Evolutionary conservation across 2,113 vertebrate species (phyloP).

Genomic region (Leptosomus discolor): DNA sequence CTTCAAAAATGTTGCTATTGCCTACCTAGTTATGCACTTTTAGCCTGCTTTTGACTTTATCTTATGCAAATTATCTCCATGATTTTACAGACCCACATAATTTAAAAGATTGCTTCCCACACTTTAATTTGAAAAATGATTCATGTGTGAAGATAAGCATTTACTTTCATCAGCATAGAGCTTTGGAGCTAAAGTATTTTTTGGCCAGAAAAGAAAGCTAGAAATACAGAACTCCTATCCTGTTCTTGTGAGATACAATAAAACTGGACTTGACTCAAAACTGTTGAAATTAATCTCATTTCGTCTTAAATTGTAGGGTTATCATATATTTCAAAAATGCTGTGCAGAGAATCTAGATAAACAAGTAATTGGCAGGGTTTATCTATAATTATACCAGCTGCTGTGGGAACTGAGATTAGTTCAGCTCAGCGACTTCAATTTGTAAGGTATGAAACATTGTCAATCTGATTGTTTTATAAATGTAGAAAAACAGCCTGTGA

Average conservation of each 20-base stretch:
- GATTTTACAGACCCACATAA: background rate
- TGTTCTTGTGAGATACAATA: background rate
- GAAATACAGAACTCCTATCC: background rate
- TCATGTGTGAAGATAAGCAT: conserved; percentile 1
- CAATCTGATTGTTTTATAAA: conserved; percentile 47
- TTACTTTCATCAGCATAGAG: background rate
- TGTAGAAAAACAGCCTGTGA: background rate
- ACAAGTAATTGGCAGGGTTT: conserved; percentile 55
- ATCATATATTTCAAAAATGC: conserved; percentile 11
- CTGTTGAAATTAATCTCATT: conserved; percentile 58
- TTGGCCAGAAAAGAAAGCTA: background rate
- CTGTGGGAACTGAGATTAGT: conserved; percentile 39
- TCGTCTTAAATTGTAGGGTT: background rate
- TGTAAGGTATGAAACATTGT: conserved; percentile 32
- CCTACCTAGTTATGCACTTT: background rate
- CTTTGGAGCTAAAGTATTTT: background rate
- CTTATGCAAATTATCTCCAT: background rate
- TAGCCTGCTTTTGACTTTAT: background rate
- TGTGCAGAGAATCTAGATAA: conserved; percentile 28
- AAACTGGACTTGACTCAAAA: conserved; percentile 4
- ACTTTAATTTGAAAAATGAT: conserved; percentile 6
- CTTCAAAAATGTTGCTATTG: background rate
- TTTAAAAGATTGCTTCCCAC: background rate
- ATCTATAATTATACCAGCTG: conserved; percentile 58
- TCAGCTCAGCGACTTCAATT: conserved; percentile 54